phyloP scores from a whole-genome alignment of 2,888 invertebrate genomes.

The Heteromurus nitidus region DNA sequence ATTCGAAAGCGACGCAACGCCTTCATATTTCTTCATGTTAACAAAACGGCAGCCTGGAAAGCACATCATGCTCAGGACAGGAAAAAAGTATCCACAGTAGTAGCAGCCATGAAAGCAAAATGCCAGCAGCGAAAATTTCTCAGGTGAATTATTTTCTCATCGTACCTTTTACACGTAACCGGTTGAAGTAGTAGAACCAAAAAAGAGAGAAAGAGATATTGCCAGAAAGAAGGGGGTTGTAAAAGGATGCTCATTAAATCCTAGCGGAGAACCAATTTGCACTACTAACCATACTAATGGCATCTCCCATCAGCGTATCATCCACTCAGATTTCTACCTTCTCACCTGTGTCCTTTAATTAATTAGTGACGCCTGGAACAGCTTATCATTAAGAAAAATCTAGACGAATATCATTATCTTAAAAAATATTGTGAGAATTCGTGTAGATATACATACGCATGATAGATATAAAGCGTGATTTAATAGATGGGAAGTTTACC shows the following conservation, averaged over 20 bases:
- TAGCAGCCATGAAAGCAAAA: neutral
- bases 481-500: neutral
- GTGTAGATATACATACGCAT: neutral
- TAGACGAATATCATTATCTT: neutral
- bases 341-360: constrained; percentile 49
- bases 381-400: constrained; percentile 44
- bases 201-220: neutral
- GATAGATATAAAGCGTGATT: neutral
- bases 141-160: constrained; percentile 49
- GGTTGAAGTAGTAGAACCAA: constrained; percentile 39
- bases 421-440: neutral
- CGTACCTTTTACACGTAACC: constrained; percentile 24
- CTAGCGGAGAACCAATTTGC: constrained; percentile 49
- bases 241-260: constrained; percentile 39
- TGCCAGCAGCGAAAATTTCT: constrained; percentile 39
- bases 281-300: constrained; percentile 5
- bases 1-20: neutral
- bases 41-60: constrained; percentile 7
- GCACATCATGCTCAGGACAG: neutral
- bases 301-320: neutral
- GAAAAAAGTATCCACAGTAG: neutral
- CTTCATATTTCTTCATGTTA: neutral
- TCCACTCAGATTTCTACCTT: constrained; percentile 4
- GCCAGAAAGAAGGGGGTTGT: constrained; percentile 20
- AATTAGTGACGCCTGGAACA: constrained; percentile 58